A percentile compares a stretch with the other conserved stretches of the same genome.
Conservation (phyloP, 2,888 invertebrate genomes). For the Luperina nickerlii region DNA sequence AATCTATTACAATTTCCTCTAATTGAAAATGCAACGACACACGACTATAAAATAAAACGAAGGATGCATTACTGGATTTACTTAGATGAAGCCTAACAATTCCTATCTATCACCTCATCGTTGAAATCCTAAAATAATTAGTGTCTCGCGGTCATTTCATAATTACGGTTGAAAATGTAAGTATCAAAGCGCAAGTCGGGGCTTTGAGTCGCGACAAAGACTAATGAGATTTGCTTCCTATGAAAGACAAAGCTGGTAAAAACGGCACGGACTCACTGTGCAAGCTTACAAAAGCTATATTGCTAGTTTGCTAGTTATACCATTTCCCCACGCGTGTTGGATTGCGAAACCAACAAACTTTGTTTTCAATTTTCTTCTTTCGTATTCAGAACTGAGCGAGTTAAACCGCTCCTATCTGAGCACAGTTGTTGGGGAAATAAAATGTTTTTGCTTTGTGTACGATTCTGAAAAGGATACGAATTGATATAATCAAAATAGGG, state of each 20-base stretch:
- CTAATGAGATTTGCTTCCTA: slow-evolving; percentile 79
- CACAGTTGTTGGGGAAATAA: slow-evolving; percentile 58
- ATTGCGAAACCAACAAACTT: slow-evolving; percentile 73
- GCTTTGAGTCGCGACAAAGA: slow-evolving; percentile 73
- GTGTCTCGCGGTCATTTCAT: slow-evolving; percentile 44
- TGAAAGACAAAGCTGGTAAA: slow-evolving; percentile 73
- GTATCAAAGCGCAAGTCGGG: slow-evolving; percentile 52
- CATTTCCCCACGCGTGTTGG: slow-evolving; percentile 73
- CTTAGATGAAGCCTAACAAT: slow-evolving; percentile 10
- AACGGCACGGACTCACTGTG: slow-evolving; percentile 56
- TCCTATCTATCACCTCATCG: slow-evolving; percentile 19
- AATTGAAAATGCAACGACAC: slow-evolving; percentile 4
- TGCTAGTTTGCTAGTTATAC: slow-evolving; percentile 73
- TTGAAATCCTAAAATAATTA: slow-evolving; percentile 54
- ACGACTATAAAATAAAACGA: not conserved
- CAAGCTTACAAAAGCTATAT: slow-evolving; percentile 59
- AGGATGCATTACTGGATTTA: slow-evolving; percentile 7
- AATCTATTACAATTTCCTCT: not conserved
- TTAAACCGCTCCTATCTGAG: slow-evolving; percentile 55
- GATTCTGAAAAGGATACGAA: slow-evolving; percentile 29
- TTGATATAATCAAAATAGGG: slow-evolving; percentile 25
- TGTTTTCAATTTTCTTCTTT: slow-evolving; percentile 75
- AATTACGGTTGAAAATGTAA: slow-evolving; percentile 65
- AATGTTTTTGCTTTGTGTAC: slow-evolving; percentile 49
- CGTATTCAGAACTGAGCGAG: slow-evolving; percentile 46